Evolutionary conservation across 2,888 invertebrate genomes (phyloP).

Genomic region (Clitarchus hookeri): DNA sequence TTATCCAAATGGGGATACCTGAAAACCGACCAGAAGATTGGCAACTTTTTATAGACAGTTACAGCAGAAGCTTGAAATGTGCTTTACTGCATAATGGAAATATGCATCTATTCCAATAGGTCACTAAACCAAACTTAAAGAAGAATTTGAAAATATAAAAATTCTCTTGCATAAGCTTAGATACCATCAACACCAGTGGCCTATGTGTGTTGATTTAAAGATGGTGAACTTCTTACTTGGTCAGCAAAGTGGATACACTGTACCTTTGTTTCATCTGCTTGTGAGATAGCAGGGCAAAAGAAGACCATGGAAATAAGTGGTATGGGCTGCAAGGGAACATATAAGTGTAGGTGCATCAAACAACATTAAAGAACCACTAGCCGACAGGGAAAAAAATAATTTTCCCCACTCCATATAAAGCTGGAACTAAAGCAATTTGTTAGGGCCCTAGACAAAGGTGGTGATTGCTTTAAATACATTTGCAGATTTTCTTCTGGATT

Average conservation of each 20-base stretch:
- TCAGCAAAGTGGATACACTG: conserved; percentile 45
- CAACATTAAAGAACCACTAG: conserved; percentile 30
- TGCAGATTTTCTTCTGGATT: not conserved
- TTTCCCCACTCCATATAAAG: not conserved
- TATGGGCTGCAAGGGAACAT: conserved; percentile 38
- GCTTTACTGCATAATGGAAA: not conserved
- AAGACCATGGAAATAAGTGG: conserved; percentile 41
- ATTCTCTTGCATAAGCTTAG: not conserved
- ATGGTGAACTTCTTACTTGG: conserved; percentile 41
- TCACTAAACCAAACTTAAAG: conserved; percentile 36
- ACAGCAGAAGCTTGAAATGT: conserved; percentile 23
- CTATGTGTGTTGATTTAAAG: conserved; percentile 43
- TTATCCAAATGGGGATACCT: not conserved
- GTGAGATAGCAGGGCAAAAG: conserved; percentile 45
- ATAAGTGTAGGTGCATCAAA: not conserved
- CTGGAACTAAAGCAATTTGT: conserved; percentile 25
- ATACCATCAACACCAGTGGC: conserved; percentile 31
- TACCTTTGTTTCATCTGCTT: conserved; percentile 45
- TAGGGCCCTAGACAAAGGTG: not conserved
- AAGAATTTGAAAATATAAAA: conserved; percentile 39
- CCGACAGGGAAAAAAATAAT: not conserved
- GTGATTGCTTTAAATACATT: conserved; percentile 26
- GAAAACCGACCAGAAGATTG: not conserved
- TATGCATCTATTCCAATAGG: conserved; percentile 20
- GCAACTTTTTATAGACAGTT: conserved; percentile 3